Base-by-base conservation (phyloP, 2,113 vertebrate genomes). In the Aegithalos caudatus region DNA sequence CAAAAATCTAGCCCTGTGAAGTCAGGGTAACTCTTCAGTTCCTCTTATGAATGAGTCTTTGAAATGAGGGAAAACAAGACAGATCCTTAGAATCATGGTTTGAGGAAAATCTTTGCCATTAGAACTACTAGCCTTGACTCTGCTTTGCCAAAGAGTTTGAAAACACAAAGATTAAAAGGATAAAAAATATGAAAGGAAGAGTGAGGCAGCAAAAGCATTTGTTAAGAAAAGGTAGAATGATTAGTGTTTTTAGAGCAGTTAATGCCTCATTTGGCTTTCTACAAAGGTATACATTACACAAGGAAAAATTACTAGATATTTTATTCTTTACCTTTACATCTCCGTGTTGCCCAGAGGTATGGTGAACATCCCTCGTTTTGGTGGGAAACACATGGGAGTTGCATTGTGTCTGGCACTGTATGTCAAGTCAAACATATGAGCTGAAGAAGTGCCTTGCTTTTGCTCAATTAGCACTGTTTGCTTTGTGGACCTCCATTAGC, bases 401-500 rank as follows among this genome's bases (percentile, higher is more conserved):
- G 44, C 69, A 53, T 91, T 78, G 56, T 81, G 64, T 82, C 85
- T 90, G 74, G 57, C 85, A 69, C 78, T 47, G 48, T 73, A 83
- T 77, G 42, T 86, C 84, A 90, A 94, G 37, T 82, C 84, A 96
- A 93, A 92, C 28, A 76, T 14, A 61, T 0, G 2, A 94, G 62
- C 74, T 86, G 47, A 82, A 85, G 71, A 87, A 91, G 44, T 60
- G 71, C 85, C 78, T 92, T 95, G 87, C 83, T 94, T 93, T 91
- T 93, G 81, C 79, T 96, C 94, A 91, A 92, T 95, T 93, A 95
- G 85, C 53, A 74, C 29, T 88, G 87, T 96, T 97, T 96, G 79
- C 64, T 90, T 83, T 96, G 79, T 90, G 91, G 85, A 71, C 85
- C 93, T 96, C 74, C 62, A 95, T 95, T 94, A 96, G 67, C 87